Conservation (phyloP, 2,888 invertebrate genomes). For the Aspidiotus destructor region DNA sequence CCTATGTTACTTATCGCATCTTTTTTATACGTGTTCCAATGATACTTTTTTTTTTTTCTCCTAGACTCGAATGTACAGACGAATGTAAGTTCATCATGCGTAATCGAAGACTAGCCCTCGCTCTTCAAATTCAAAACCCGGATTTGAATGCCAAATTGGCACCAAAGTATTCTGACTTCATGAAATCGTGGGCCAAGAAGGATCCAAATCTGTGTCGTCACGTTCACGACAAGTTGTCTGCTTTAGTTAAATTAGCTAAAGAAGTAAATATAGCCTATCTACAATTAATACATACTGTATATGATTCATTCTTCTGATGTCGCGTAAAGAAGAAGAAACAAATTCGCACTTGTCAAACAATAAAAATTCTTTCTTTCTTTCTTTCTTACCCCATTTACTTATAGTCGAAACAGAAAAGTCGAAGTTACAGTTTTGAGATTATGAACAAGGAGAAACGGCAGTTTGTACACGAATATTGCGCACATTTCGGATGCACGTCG, state of each 20-base stretch:
- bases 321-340: background rate
- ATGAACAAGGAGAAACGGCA: constrained; percentile 90
- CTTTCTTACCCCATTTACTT: constrained; percentile 33
- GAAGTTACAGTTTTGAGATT: constrained; percentile 78
- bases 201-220: constrained; percentile 70
- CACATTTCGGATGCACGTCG: constrained; percentile 88
- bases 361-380: background rate
- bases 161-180: constrained; percentile 76
- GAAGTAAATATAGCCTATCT: constrained; percentile 51
- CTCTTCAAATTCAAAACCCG: constrained; percentile 84
- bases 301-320: background rate
- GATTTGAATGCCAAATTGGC: constrained; percentile 69
- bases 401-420: constrained; percentile 66
- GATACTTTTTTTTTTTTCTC: background rate
- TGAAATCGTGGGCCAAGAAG: constrained; percentile 70
- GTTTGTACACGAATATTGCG: constrained; percentile 87
- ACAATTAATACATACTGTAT: no score
- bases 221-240: constrained; percentile 72
- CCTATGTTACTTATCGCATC: no score
- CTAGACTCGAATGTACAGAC: constrained; percentile 73
- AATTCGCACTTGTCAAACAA: background rate
- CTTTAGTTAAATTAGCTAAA: constrained; percentile 77
- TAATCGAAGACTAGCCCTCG: constrained; percentile 78
- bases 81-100: constrained; percentile 81
- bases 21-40: no score